Evolutionary conservation across 2,113 vertebrate genomes (phyloP), one percentile per base, ranked within the genome.

Genomic region (Xenopus laevis): DNA sequence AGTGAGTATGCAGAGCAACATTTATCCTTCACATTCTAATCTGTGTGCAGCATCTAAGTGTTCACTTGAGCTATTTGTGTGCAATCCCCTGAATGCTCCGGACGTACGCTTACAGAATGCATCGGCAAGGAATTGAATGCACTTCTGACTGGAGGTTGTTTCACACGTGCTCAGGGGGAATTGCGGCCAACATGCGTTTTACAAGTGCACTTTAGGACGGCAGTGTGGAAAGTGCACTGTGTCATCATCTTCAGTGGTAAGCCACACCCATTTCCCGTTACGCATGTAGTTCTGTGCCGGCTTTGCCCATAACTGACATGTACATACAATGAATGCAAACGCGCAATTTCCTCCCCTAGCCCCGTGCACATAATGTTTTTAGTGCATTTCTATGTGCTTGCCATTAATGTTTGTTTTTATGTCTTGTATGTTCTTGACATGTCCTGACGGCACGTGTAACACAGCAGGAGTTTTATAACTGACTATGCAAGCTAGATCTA

Each of bases 361-460:
- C 47, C 11, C 15, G 47, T 13, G 47, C 47, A 50, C 47, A 13
- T 50, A 2, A 4, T 50, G 47, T 50, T 7, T 72, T 50, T 72
- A 65, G 30, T 65, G 60, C 64, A 74, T 74, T 68, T 67, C 72
- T 60, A 67, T 67, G 72, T 74, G 72, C 65, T 65, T 61, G 72
- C 72, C 60, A 47, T 68, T 55, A 60, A 67, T 74, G 72, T 65
- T 45, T 58, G 46, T 71, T 23, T 47, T 7, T 71, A 17, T 72
- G 11, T 63, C 30, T 64, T 20, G n/a, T 44, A 57, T 65, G 53
- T 40, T 72, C 33, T 67, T 16, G 46, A 50, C 33, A 59, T 50
- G 50, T 58, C 61, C 53, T 65, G 13, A 63, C 30, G 62, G 40
- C 10, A 27, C 65, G 63, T 73, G 18, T 50, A n/a, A 65, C 40